These are phyloP conservation scores for Pollenia labialis DNA, from an alignment of 2,888 invertebrate species.

Conservation along the genomic window DNA sequence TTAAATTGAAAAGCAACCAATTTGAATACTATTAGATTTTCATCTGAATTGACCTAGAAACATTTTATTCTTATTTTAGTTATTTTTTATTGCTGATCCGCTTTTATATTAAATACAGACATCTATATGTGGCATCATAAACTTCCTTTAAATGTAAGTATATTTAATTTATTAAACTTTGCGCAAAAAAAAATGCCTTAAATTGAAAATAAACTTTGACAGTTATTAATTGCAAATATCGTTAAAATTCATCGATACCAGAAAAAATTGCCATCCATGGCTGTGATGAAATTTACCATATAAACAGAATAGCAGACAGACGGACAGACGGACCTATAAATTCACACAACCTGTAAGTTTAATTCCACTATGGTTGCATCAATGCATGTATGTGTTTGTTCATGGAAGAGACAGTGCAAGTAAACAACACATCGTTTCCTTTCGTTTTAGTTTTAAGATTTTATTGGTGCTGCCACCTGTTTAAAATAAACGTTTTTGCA, in stretches of 20 bases:
- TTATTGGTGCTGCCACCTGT: conserved; percentile 21
- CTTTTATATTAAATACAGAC: conserved; percentile 52
- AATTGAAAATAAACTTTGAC: conserved; percentile 81
- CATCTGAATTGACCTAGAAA: conserved; percentile 69
- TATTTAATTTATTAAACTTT: conserved; percentile 59
- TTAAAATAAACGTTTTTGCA: too few relatives aligned
- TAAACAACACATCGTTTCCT: conserved; percentile 62
- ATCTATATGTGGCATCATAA: conserved; percentile 68
- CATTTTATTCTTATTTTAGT: conserved; percentile 40
- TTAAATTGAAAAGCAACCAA: conserved; percentile 44
- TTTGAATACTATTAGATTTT: conserved; percentile 44
- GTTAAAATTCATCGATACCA: conserved; percentile 81
- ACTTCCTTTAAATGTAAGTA: conserved; percentile 60
- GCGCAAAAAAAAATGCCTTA: conserved; percentile 72
- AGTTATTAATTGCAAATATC: conserved; percentile 83
- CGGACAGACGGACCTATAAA: conserved; percentile 37
- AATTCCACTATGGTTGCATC: conserved; percentile 32
- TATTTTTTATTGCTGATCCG: conserved; percentile 24
- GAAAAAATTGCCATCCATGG: conserved; percentile 59
- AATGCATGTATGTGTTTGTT: neutral
- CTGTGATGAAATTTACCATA: conserved; percentile 46
- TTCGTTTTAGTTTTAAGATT: conserved; percentile 35
- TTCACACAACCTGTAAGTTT: conserved; percentile 68
- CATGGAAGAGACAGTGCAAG: neutral
- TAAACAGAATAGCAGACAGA: conserved; percentile 21